These are phyloP conservation scores for Hemibagrus guttatus DNA, from an alignment of 2,797 vertebrate genomes.

Conservation along the genomic window DNA sequence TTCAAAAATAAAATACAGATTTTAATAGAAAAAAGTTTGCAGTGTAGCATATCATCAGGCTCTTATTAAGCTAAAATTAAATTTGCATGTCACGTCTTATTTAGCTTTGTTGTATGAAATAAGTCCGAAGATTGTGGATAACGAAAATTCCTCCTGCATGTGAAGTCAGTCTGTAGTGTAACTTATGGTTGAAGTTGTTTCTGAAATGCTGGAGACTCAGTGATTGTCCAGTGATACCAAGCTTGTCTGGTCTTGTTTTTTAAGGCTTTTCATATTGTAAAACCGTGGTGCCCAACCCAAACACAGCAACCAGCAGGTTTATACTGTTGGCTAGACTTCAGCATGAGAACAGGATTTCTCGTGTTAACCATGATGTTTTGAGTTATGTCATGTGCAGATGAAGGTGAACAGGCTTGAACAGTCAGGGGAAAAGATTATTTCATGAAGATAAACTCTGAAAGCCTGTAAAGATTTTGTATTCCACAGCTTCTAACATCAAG, in stretches of 20 bases:
- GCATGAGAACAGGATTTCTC: not conserved
- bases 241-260: constrained; percentile 6
- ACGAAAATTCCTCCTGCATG: not conserved
- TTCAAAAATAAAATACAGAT: too few species aligned
- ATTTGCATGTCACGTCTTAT: not conserved
- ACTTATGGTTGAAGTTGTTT: not conserved
- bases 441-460: not conserved
- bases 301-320: not conserved
- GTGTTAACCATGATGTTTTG: not conserved
- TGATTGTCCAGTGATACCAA: not conserved
- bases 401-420: not conserved
- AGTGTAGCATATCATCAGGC: too few species aligned
- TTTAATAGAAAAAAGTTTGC: too few species aligned
- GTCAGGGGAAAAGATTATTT: not conserved
- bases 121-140: not conserved
- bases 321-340: not conserved
- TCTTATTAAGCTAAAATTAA: not conserved
- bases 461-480: not conserved
- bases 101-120: not conserved
- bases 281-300: not conserved
- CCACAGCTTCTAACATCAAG: not conserved
- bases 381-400: not conserved
- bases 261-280: not conserved
- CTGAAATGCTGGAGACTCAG: not conserved
- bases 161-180: not conserved